A percentile compares a stretch with the other conserved stretches of the same genome.
Evolutionary conservation across 1,140 invertebrate species (phyloP).

Genomic region (Dreissena polymorpha): DNA sequence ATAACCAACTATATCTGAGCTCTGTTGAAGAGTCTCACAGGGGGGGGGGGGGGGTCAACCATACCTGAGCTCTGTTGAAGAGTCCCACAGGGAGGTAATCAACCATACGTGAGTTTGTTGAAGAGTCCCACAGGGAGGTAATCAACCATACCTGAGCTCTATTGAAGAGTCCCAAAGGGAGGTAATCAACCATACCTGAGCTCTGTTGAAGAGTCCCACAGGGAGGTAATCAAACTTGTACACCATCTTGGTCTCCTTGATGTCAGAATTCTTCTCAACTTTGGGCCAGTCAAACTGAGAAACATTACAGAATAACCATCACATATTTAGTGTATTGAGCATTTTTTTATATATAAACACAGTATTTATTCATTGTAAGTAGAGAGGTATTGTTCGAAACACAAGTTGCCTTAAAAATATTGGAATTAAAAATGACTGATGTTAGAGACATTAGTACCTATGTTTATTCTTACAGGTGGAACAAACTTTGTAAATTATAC

Average conservation of each 20-base stretch:
- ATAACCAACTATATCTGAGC: constrained; percentile 76
- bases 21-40: constrained; percentile 78
- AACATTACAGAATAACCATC: constrained; percentile 5
- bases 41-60: constrained; percentile 75
- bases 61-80: constrained; percentile 78
- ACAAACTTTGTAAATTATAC: no score
- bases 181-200: constrained; percentile 76
- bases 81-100: constrained; percentile 76
- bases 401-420: no score
- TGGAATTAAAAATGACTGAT: no score
- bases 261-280: constrained; percentile 60
- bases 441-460: no score
- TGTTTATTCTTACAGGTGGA: no score
- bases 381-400: no score
- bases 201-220: constrained; percentile 78
- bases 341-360: no score
- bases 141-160: constrained; percentile 76
- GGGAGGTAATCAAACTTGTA: constrained; percentile 77
- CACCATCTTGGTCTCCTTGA: constrained; percentile 72
- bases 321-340: no score
- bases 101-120: constrained; percentile 76
- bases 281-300: constrained; percentile 73
- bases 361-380: no score
- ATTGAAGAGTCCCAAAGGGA: constrained; percentile 78
- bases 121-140: constrained; percentile 77